Evolutionary conservation across 1,140 invertebrate genomes (phyloP).

Genomic region (Gryllus bimaculatus): DNA sequence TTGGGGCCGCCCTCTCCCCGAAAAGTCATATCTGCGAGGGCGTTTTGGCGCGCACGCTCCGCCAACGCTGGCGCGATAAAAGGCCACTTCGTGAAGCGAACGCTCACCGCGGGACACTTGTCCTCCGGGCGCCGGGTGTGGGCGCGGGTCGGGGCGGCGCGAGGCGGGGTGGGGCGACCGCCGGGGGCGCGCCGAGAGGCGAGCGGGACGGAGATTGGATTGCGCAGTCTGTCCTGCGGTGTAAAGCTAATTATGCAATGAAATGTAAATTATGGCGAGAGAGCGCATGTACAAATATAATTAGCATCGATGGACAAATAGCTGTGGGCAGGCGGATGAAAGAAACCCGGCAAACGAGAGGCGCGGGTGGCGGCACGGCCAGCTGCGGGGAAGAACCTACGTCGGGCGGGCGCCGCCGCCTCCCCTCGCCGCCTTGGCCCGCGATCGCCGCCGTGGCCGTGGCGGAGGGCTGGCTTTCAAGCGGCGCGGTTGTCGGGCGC

Average conservation of each 20-base stretch:
- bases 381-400: background rate
- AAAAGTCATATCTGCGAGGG: background rate
- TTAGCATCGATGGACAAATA: conserved; percentile 4
- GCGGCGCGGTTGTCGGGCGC: background rate
- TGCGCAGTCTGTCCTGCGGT: background rate
- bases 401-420: background rate
- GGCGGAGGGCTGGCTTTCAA: background rate
- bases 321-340: background rate
- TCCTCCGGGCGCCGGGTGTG: background rate
- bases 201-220: background rate
- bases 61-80: background rate
- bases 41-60: background rate
- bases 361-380: background rate
- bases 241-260: background rate
- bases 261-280: background rate
- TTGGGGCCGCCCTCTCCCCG: background rate
- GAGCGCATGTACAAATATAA: background rate
- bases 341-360: background rate
- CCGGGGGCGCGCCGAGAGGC: background rate
- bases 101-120: background rate
- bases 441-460: background rate
- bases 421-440: background rate
- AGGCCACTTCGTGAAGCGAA: background rate
- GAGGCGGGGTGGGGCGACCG: too few relatives aligned
- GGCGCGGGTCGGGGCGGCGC: too few relatives aligned